Evolutionary conservation across 92 coral and sea anemone genomes (phyloP), one percentile per base, ranked within the genome.

Genomic region (Zoanthus solanderi): DNA sequence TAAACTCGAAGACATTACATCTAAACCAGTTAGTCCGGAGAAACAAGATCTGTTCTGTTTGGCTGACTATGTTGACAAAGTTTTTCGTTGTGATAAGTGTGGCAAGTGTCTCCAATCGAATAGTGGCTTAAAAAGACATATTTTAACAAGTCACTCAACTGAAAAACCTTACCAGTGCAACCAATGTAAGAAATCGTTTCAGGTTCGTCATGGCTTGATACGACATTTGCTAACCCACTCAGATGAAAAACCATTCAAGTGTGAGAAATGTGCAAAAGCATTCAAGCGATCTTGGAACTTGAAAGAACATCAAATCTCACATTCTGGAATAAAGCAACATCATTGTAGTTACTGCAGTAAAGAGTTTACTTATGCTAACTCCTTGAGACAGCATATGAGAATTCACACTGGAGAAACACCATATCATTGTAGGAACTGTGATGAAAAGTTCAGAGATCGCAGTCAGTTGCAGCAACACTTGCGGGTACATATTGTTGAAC

Each of bases 381-480:
- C 58, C 34, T 45, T 79, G 72, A 79, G 37, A 79, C 37, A 29
- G 72, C 84, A 79, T 23, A 15, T 5, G n/a, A 79, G 84, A 17
- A 79, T 63, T 34, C 84, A 79, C 72, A 60, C 84, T 1, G 84
- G 84, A 11, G 84, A 79, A 61, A 79, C 58, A 60, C 72, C 72
- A 6, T 13, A 79, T 18, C 84, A 60, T 15, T 79, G 84, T n/a
- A 32, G 15, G 53, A 0, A 17, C 17, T 79, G 84, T 58, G 60
- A 45, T 44, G 47, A 28, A 54, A 13, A 17, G 2, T 75, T 75
- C 79, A 75, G 79, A 7, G 32, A 46, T 0, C 79, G 60, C 37
- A n/a, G 47, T n/a, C 34, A 34, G 13, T 23, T 75, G 3, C 58
- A 58, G 11, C 5, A 17, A 16, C 84, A 79, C 23, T 15, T 7